phyloP scores from a whole-genome alignment of 2,888 invertebrate genomes.

The Entomobrya proxima region DNA sequence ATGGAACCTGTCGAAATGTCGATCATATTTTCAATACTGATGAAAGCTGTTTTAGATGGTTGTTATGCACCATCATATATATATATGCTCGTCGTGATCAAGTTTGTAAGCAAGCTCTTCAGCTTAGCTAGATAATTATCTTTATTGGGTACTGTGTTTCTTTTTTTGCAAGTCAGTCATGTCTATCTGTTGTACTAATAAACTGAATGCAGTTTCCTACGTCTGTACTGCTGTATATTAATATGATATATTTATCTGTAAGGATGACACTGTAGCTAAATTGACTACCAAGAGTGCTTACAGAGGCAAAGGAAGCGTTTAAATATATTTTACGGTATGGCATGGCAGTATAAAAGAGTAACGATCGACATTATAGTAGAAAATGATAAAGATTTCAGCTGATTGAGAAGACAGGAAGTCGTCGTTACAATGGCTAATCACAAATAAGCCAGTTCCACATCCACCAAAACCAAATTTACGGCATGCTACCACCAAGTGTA shows the following conservation, averaged over 20 bases:
- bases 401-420: conserved; percentile 9
- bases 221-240: too few species aligned
- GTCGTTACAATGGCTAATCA: conserved; percentile 25
- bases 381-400: conserved; percentile 19
- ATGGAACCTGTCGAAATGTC: background rate
- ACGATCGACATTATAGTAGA: background rate
- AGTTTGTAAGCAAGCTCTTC: conserved; percentile 45
- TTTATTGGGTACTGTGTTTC: background rate
- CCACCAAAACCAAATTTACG: background rate
- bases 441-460: conserved; percentile 19
- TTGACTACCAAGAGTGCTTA: too few species aligned
- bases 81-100: conserved; percentile 8
- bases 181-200: too few species aligned
- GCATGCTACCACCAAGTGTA: background rate
- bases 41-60: background rate
- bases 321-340: background rate
- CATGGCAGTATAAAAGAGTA: background rate
- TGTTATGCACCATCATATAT: background rate
- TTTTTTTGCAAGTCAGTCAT: background rate
- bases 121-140: conserved; percentile 36
- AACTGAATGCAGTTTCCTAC: too few species aligned
- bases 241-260: too few species aligned
- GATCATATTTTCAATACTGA: conserved; percentile 35
- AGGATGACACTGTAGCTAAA: too few species aligned
- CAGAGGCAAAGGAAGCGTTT: background rate